Conservation (phyloP, 2,797 vertebrate genomes). For the Sternarchorhynchus goeldii region DNA sequence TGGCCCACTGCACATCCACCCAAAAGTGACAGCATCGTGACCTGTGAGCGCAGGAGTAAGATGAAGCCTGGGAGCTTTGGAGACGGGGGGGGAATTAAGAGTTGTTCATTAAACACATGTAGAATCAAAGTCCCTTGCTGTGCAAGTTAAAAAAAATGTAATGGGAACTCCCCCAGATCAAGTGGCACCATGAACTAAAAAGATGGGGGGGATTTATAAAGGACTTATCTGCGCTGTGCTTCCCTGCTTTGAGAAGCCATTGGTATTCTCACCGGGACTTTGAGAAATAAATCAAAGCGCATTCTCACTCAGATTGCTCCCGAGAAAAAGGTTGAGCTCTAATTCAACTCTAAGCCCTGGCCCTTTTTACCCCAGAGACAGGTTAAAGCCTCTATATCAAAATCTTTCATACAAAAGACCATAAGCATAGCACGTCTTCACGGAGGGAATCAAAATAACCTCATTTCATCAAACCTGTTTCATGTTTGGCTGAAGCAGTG, state of each 20-base stretch:
- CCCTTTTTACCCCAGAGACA: constrained; percentile 49
- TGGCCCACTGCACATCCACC: constrained; percentile 43
- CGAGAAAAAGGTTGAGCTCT: constrained; percentile 68
- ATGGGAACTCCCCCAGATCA: constrained; percentile 45
- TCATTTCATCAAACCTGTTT: constrained; percentile 32
- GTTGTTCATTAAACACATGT: constrained; percentile 6
- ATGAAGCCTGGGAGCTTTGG: constrained; percentile 11
- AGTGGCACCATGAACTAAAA: constrained; percentile 53
- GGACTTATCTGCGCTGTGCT: constrained; percentile 62
- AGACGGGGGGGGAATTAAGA: neutral
- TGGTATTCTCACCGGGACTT: constrained; percentile 74
- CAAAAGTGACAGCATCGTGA: constrained; percentile 30
- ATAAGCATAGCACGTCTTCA: constrained; percentile 32
- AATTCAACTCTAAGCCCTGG: constrained; percentile 61
- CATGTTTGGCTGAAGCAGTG: constrained; percentile 30
- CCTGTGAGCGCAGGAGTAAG: constrained; percentile 19
- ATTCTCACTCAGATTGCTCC: constrained; percentile 73
- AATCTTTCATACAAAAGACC: constrained; percentile 43
- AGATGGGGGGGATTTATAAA: constrained; percentile 62
- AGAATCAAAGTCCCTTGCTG: constrained; percentile 13
- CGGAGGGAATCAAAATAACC: constrained; percentile 17
- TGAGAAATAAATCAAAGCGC: constrained; percentile 67
- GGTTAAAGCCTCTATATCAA: constrained; percentile 50
- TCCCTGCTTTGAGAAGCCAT: constrained; percentile 71
- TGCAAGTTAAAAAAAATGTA: constrained; percentile 37